Conservation (phyloP, 2,113 vertebrate species). For the Cottus gobio region DNA sequence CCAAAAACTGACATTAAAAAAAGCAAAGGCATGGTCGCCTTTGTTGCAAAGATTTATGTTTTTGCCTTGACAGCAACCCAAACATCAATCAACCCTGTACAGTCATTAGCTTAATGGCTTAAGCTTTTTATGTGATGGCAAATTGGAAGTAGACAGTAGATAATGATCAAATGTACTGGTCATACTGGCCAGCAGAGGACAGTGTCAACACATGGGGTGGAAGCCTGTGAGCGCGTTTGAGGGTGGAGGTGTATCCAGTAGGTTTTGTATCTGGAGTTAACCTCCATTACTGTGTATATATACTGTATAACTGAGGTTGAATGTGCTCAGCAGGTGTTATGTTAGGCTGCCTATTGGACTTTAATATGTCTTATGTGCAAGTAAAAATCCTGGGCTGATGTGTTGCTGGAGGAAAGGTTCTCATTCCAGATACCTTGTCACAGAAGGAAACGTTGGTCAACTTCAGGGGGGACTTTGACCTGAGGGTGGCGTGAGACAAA, state of each 20-base stretch:
- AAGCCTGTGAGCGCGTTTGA: neutral
- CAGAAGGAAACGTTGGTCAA: too few relatives aligned
- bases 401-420: neutral
- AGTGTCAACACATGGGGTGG: constrained; percentile 9
- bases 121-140: neutral
- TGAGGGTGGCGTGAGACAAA: too few relatives aligned
- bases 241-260: neutral
- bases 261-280: neutral
- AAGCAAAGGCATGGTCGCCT: neutral
- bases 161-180: neutral
- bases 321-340: neutral
- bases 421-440: too few relatives aligned
- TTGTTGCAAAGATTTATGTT: neutral
- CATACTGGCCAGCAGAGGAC: constrained; percentile 44
- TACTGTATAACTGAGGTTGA: neutral
- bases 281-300: neutral
- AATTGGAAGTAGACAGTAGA: neutral
- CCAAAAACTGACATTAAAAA: neutral
- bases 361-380: neutral
- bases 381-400: neutral
- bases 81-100: neutral
- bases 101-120: neutral
- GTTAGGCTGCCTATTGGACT: neutral
- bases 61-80: neutral
- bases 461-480: too few relatives aligned